Evolutionary conservation across 2,888 invertebrate species (phyloP), one percentile per base, ranked within the genome.

Genomic region (Toxonevra muliebris): DNA sequence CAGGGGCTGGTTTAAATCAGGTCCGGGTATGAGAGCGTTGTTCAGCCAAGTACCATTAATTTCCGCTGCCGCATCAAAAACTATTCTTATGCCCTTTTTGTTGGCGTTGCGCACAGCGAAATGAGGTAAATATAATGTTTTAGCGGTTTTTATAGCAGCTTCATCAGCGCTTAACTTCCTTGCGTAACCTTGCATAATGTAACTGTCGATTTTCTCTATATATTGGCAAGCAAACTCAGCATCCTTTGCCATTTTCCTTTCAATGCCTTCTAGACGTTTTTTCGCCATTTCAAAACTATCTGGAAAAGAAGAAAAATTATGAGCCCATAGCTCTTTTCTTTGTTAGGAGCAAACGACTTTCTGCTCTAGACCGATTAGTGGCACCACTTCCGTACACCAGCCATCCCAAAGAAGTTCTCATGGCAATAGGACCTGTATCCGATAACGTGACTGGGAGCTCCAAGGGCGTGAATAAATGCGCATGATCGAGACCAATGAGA

Each of bases 1-100:
- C 15, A 61, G 40, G 15, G 50, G 41, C 30, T 61, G 30, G 0
- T 58, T 53, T 1, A 61, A 11, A 50, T 66, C 66, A 12, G 62
- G 62, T 3, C 62, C 61, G 2, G 61, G 10, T 9, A 66, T 19
- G 9, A 65, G 17, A n/a, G 58, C 65, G 19, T 57, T 48, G 12
- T 59, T 65, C 3, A 65, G 42, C 10, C 58, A 67, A 13, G 62
- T 19, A 3, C 19, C 20, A 11, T 58, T 8, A 2, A 62, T 41
- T 43, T 50, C 42, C 1, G 63, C 63, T 15, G 68, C 61, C 9
- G 60, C 64, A 42, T 68, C 68, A 61, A 68, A 64, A 5, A 68
- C 68, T 17, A 68, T 11, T 15, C 62, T 41, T 0, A 80, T 5
- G 13, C 60, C 53, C 1, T 50, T n/a, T 40, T 70, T 70, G 15